These are phyloP conservation scores for Parapristionchus giblindavisi DNA, from an alignment of 2,888 invertebrate genomes.

Conservation along the genomic window DNA sequence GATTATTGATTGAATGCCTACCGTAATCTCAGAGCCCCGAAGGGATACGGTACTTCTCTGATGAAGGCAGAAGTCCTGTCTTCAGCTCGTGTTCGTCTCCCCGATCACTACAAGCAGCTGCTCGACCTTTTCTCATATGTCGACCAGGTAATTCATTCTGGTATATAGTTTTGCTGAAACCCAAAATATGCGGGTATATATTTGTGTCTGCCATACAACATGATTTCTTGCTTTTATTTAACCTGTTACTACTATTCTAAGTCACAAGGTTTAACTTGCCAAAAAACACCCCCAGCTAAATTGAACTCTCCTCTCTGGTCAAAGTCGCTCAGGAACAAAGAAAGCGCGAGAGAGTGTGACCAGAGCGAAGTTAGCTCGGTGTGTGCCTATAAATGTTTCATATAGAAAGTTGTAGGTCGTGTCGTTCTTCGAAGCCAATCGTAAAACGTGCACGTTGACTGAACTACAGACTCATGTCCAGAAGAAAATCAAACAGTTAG, in stretches of 20 bases:
- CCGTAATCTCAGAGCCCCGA: slow-evolving; percentile 11
- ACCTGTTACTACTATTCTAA: no score
- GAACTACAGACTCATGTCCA: not conserved
- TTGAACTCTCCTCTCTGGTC: no score
- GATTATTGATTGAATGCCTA: not conserved
- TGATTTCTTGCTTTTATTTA: no score
- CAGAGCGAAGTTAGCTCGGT: no score
- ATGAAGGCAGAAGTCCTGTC: not conserved
- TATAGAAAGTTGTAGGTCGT: slow-evolving; percentile 11
- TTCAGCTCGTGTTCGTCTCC: not conserved
- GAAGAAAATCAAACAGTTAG: not conserved
- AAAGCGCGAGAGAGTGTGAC: no score
- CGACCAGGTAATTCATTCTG: slow-evolving; percentile 12
- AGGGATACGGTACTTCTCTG: slow-evolving; percentile 19
- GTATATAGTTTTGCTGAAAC: no score
- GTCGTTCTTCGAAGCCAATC: not conserved
- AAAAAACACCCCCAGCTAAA: no score
- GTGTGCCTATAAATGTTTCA: no score
- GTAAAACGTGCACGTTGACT: slow-evolving; percentile 15
- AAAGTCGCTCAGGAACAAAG: no score
- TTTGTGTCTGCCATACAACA: no score
- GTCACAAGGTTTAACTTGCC: no score
- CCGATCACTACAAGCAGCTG: not conserved
- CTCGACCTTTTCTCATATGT: not conserved
- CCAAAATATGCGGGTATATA: no score